Percentiles rank a stretch among this genome's conserved stretches.
These are phyloP conservation scores for Hylaea fasciaria DNA, from an alignment of 2,888 invertebrate species.

Conservation along the genomic window DNA sequence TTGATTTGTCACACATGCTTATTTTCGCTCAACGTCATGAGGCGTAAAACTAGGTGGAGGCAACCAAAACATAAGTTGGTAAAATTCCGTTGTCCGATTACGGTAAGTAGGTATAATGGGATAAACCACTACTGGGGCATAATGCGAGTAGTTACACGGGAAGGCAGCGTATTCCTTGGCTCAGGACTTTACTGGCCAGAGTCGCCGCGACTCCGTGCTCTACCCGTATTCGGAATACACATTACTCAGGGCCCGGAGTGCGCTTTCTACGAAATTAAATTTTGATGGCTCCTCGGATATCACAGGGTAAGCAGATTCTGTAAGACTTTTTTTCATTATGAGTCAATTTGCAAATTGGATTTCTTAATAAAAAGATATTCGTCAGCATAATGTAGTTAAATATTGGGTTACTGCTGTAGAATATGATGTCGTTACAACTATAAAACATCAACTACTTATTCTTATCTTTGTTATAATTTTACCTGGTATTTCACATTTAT, in stretches of 20 bases:
- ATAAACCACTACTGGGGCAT: not conserved
- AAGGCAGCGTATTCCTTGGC: not conserved
- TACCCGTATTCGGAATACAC: slow-evolving; percentile 64
- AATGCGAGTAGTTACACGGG: not conserved
- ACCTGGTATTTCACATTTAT: no score
- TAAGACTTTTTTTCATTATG: slow-evolving; percentile 49
- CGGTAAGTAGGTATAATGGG: no score
- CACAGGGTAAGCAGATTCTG: slow-evolving; percentile 58
- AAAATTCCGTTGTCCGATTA: no score
- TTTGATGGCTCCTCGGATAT: slow-evolving; percentile 73
- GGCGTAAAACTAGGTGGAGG: not conserved
- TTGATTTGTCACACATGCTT: not conserved
- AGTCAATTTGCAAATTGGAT: slow-evolving; percentile 60
- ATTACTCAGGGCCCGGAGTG: slow-evolving; percentile 66
- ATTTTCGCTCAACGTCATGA: not conserved
- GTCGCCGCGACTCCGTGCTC: slow-evolving; percentile 36
- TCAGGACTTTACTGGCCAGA: slow-evolving; percentile 40
- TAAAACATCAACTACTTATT: no score
- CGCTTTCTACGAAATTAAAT: slow-evolving; percentile 80
- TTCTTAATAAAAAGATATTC: slow-evolving; percentile 39
- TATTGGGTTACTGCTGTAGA: slow-evolving; percentile 21
- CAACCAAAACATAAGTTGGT: not conserved
- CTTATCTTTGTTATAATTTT: no score
- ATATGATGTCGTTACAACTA: slow-evolving; percentile 3
- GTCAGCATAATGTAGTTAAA: slow-evolving; percentile 30